phyloP scores from a whole-genome alignment of 2,888 invertebrate genomes.

The Palloptera scutellata region DNA sequence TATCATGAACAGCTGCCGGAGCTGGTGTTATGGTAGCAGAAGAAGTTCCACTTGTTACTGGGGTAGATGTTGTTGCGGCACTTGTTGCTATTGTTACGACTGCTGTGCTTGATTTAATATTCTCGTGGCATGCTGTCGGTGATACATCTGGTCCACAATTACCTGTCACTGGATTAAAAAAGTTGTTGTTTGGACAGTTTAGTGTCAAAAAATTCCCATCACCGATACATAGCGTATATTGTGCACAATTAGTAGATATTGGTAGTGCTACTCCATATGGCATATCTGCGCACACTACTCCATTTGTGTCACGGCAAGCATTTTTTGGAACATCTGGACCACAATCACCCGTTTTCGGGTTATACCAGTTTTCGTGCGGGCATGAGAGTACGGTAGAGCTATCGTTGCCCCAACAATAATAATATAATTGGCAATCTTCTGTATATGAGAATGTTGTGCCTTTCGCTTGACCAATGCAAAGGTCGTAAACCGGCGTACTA shows the following conservation, averaged over 20 bases:
- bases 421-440: conserved; percentile 40
- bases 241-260: conserved; percentile 40
- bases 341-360: conserved; percentile 45
- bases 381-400: conserved; percentile 39
- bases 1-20: conserved; percentile 25
- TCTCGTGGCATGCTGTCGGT: conserved; percentile 14
- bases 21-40: neutral
- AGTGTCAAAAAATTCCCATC: conserved; percentile 36
- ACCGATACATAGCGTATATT: conserved; percentile 46
- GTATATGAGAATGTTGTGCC: conserved; percentile 31
- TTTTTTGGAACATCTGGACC: conserved; percentile 44
- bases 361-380: conserved; percentile 45
- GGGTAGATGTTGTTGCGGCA: neutral
- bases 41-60: neutral
- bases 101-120: conserved; percentile 17
- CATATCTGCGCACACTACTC: conserved; percentile 38
- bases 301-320: conserved; percentile 38
- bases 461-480: conserved; percentile 21
- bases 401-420: conserved; percentile 44
- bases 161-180: conserved; percentile 45
- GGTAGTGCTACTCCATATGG: conserved; percentile 40
- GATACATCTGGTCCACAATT: conserved; percentile 44
- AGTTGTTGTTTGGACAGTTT: conserved; percentile 46
- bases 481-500: conserved; percentile 17
- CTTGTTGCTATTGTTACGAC: conserved; percentile 2